Percentiles rank a stretch among this genome's conserved stretches.
phyloP scores from a whole-genome alignment of 2,797 vertebrate genomes.

The Rhadinocentrus ornatus region DNA sequence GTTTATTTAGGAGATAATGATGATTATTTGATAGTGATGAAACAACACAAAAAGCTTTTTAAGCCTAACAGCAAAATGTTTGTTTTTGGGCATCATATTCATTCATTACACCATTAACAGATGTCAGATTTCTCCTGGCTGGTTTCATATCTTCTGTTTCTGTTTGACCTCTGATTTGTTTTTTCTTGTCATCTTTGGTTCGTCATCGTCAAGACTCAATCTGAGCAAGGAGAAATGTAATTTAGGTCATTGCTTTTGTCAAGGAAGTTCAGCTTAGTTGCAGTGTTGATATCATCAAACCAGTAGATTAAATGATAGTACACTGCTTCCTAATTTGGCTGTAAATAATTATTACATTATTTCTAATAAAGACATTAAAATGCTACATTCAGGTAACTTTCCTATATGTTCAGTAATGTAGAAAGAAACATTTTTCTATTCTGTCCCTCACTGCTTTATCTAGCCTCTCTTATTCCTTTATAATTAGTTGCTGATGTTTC shows the following conservation, averaged over 20 bases:
- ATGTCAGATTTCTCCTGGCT: neutral
- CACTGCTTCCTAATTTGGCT: constrained; percentile 1
- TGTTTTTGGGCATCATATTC: neutral
- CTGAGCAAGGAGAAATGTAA: constrained; percentile 10
- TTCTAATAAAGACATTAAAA: constrained; percentile 6
- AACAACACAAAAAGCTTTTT: neutral
- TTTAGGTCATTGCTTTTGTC: no score
- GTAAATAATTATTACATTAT: neutral
- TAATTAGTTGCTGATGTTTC: neutral
- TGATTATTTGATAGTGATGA: neutral
- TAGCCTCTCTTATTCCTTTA: neutral
- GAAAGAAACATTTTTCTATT: neutral
- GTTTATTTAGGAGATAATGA: neutral
- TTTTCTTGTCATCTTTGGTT: constrained; percentile 11
- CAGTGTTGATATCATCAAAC: constrained; percentile 17
- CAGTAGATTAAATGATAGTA: neutral
- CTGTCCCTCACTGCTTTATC: constrained; percentile 5
- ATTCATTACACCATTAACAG: neutral
- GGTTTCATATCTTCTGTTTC: neutral
- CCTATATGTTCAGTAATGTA: neutral
- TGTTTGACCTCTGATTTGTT: neutral
- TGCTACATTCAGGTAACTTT: constrained; percentile 5
- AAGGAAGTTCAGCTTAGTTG: neutral
- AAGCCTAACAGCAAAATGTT: neutral
- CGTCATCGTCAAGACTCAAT: constrained; percentile 6